Percentiles rank a stretch among this genome's conserved stretches.
Conservation (phyloP, 2,888 invertebrate species). For the Calameuta pallipes region DNA sequence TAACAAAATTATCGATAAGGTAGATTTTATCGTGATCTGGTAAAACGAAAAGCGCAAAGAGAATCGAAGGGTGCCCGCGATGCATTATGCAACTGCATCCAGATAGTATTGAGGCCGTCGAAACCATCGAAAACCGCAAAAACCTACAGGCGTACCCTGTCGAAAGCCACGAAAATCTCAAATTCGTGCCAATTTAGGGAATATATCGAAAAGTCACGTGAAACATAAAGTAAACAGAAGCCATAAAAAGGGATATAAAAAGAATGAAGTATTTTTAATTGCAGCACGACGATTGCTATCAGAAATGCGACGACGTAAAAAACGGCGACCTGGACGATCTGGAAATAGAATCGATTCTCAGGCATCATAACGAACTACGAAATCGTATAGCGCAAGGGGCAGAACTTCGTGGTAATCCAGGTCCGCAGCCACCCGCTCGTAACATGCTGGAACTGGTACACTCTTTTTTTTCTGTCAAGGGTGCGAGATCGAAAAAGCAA, state of each 20-base stretch:
- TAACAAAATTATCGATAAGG: neutral
- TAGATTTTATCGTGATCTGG: neutral
- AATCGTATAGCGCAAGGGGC: slow-evolving; percentile 59
- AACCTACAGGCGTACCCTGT: neutral
- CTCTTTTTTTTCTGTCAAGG: slow-evolving; percentile 22
- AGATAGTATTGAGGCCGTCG: neutral
- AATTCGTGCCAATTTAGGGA: neutral
- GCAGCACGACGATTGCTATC: slow-evolving; percentile 32
- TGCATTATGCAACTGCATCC: neutral
- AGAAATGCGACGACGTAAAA: slow-evolving; percentile 36
- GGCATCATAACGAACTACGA: slow-evolving; percentile 65
- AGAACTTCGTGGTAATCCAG: slow-evolving; percentile 59
- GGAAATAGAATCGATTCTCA: slow-evolving; percentile 62
- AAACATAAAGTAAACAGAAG: neutral
- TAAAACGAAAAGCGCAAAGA: neutral
- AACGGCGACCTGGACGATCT: slow-evolving; percentile 45
- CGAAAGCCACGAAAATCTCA: neutral
- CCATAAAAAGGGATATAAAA: neutral
- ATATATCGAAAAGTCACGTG: neutral
- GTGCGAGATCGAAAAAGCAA: slow-evolving; percentile 33
- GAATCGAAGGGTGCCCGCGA: neutral
- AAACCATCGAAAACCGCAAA: neutral
- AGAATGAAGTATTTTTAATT: neutral
- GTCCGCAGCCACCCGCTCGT: slow-evolving; percentile 62
- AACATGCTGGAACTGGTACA: slow-evolving; percentile 51